A percentile compares a stretch with the other conserved stretches of the same genome.
These are phyloP conservation scores for Pseudomyrmex concolor DNA, from an alignment of 1,140 invertebrate genomes.

Conservation along the genomic window DNA sequence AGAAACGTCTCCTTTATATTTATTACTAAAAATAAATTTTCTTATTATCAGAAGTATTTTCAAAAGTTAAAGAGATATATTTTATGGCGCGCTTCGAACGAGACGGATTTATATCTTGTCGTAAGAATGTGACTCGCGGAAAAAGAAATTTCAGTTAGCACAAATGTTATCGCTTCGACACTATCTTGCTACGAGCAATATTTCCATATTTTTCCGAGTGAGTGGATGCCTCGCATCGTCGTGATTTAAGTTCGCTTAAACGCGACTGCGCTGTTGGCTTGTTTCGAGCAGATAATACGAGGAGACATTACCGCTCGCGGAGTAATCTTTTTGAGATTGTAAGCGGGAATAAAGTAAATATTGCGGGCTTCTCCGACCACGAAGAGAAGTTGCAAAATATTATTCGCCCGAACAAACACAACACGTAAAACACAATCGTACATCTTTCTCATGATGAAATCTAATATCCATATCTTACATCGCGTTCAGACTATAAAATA, in stretches of 20 bases:
- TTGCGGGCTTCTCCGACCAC: neutral
- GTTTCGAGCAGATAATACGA: constrained; percentile 40
- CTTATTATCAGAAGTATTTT: neutral
- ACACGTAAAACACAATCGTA: neutral
- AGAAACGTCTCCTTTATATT: neutral
- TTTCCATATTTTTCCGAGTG: constrained; percentile 66
- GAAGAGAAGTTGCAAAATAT: constrained; percentile 25
- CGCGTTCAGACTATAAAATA: neutral
- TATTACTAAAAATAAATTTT: neutral
- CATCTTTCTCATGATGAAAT: constrained; percentile 9
- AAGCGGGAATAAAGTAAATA: constrained; percentile 33
- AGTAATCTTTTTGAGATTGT: constrained; percentile 51
- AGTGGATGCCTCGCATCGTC: constrained; percentile 56
- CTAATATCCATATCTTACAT: constrained; percentile 22
- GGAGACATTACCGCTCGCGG: constrained; percentile 28
- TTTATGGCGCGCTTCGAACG: neutral
- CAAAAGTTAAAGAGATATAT: neutral
- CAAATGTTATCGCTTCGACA: constrained; percentile 52
- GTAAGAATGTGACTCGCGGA: neutral
- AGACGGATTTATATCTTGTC: constrained; percentile 28
- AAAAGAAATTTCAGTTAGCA: constrained; percentile 71
- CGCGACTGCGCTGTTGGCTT: constrained; percentile 15
- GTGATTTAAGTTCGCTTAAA: constrained; percentile 55
- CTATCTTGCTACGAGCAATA: constrained; percentile 62
- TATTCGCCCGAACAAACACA: neutral